These are phyloP conservation scores for Nycticebus coucang DNA, from an alignment of 2,113 vertebrate species.

Conservation along the genomic window DNA sequence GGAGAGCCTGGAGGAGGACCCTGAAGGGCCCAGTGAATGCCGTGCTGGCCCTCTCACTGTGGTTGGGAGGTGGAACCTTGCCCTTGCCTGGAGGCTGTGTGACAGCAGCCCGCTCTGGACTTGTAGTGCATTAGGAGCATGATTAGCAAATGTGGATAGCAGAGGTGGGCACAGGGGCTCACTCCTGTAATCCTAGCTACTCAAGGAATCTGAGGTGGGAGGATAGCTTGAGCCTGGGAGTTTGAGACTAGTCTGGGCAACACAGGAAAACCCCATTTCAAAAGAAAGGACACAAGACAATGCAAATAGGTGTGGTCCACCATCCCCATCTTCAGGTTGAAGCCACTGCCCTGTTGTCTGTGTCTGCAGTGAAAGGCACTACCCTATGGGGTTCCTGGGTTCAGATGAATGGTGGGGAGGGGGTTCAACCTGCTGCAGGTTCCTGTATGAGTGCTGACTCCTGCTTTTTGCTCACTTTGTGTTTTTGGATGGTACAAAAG, in stretches of 20 bases:
- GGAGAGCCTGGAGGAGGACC: no score
- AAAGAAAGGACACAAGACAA: not conserved
- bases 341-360: not conserved
- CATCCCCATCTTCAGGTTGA: not conserved
- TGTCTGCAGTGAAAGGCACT: not conserved
- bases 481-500: not conserved
- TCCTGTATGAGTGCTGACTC: fast-evolving
- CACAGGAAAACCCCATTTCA: no score
- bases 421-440: no score
- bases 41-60: not conserved
- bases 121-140: not conserved
- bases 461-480: not conserved
- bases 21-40: not conserved
- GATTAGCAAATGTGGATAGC: not conserved
- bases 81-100: fast-evolving
- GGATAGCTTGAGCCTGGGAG: no score
- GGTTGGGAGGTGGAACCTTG: not conserved
- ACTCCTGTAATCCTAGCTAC: no score
- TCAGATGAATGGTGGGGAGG: fast-evolving
- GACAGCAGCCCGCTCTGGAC: not conserved
- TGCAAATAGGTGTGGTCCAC: fast-evolving
- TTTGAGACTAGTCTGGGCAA: no score
- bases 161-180: not conserved
- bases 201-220: no score
- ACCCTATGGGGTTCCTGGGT: not conserved